Conservation (phyloP, 1,140 invertebrate genomes). For the Brachionus paranguensis region DNA sequence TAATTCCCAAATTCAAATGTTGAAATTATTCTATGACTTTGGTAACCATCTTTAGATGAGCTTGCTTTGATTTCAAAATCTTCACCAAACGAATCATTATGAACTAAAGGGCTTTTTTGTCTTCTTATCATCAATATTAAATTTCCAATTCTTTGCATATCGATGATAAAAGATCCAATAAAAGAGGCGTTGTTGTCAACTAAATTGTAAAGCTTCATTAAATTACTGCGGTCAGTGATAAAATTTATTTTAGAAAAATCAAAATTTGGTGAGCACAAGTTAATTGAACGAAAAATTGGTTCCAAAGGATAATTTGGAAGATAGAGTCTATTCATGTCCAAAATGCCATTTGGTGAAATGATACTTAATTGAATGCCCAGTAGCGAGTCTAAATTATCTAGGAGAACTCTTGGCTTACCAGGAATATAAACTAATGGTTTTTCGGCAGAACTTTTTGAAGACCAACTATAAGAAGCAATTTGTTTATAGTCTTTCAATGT, state of each 20-base stretch:
- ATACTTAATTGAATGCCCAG: neutral
- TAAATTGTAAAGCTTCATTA: neutral
- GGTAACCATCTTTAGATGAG: neutral
- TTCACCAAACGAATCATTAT: neutral
- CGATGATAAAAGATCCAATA: neutral
- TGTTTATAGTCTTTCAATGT: neutral
- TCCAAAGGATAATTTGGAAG: neutral
- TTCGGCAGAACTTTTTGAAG: neutral
- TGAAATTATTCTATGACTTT: neutral
- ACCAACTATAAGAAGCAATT: slow-evolving; percentile 18
- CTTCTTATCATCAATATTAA: neutral
- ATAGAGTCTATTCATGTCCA: neutral
- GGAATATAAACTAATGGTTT: neutral
- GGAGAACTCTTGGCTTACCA: neutral
- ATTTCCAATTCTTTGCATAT: slow-evolving; percentile 4
- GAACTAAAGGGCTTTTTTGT: neutral
- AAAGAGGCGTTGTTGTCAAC: neutral
- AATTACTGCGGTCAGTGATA: slow-evolving; percentile 3
- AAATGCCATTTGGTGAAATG: neutral
- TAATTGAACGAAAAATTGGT: neutral
- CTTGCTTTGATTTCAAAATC: neutral
- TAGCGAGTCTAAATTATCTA: neutral
- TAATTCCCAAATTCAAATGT: neutral
- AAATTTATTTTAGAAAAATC: neutral
- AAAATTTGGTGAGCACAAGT: neutral